Evolutionary conservation across 2,797 vertebrate species (phyloP), one percentile per base, ranked within the genome.

Genomic region (Anolis apletophallus): DNA sequence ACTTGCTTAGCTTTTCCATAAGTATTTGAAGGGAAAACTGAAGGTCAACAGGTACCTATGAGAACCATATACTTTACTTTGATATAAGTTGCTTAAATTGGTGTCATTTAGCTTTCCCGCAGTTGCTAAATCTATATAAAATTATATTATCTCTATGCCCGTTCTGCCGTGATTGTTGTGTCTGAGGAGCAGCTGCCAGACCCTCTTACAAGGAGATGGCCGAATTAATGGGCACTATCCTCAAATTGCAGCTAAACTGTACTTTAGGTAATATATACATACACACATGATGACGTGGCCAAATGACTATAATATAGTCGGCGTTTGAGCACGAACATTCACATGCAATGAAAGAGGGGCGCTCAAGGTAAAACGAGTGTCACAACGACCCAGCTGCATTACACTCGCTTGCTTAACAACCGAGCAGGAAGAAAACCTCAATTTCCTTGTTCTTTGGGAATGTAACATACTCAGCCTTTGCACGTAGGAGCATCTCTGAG

Each of bases 181-280:
- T 26, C 74, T 13, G 26, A 40, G 16, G n/a, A 17, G 13, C 73
- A 34, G n/a, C 46, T 46, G 67, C 79, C 84, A 79, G 75, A 79
- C 11, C 52, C 67, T 72, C 36, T 72, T 59, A 71, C 2, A 46
- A 29, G 26, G 54, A 85, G 36, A 85, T 10, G 3, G 61, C 40
- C 57, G 52, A 76, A 69, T 69, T 69, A 46, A 79, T 23, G 26
- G 59, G 19, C 82, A 59, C 55, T 69, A 85, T 13, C 84, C 67
- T 69, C 46, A n/a, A 85, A 64, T 21, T 23, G 1, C 40, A 19
- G 36, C 36, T 87, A 17, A 78, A 54, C 10, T 46, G 17, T 81
- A 46, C 61, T 68, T 75, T 40, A 32, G 26, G 72, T 80, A 68
- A 76, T 76, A 81, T 81, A 36, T 10, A 64, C 26, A 75, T 34